These are phyloP conservation scores for Toxostoma redivivum DNA, from an alignment of 2,113 vertebrate genomes.

Conservation along the genomic window DNA sequence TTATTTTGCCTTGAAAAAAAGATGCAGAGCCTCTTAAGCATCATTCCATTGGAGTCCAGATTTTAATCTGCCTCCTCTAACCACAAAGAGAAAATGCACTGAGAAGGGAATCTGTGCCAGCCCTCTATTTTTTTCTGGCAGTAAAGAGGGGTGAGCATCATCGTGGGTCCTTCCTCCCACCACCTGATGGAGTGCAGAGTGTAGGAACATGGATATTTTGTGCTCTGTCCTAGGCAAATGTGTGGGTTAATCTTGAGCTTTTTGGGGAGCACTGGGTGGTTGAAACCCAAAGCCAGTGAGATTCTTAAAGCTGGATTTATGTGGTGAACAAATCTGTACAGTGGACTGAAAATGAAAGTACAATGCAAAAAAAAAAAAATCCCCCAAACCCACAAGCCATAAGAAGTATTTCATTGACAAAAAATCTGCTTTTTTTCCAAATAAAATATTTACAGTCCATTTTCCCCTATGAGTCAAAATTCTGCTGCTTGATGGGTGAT, in stretches of 20 bases:
- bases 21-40: slow-evolving; percentile 39
- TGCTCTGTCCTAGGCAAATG: accelerated
- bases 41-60: slow-evolving; percentile 47
- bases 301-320: not conserved
- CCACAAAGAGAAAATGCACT: slow-evolving; percentile 10
- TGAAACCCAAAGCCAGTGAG: not conserved
- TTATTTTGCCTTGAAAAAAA: slow-evolving; percentile 63
- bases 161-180: not conserved
- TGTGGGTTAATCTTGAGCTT: not conserved
- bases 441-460: not conserved
- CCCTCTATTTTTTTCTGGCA: not conserved
- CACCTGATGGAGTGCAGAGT: accelerated
- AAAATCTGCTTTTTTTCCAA: not conserved
- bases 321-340: accelerated
- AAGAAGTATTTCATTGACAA: not conserved
- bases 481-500: not conserved
- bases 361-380: not conserved
- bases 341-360: not conserved
- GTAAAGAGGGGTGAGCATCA: not conserved
- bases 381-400: not conserved
- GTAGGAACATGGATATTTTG: not conserved
- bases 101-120: slow-evolving; percentile 2
- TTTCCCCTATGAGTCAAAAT: not conserved
- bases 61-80: slow-evolving; percentile 58
- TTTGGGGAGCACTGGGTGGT: not conserved